phyloP scores from a whole-genome alignment of 2,797 vertebrate species.

The Phyllotis vaccarum region DNA sequence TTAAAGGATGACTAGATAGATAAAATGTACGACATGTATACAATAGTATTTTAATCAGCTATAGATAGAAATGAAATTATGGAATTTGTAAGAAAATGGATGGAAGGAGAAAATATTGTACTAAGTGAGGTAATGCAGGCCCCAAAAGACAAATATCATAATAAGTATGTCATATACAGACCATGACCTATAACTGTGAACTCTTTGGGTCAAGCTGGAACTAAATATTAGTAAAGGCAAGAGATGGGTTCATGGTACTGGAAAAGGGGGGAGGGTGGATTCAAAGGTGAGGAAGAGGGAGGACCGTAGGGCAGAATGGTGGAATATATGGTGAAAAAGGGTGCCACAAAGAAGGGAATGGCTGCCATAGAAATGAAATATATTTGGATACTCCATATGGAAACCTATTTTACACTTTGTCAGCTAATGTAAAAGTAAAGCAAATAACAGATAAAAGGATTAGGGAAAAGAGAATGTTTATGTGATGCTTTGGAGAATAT shows the following conservation, averaged over 20 bases:
- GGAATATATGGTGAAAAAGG: no score
- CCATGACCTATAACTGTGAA: background rate
- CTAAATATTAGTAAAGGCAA: background rate
- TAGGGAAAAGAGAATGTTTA: background rate
- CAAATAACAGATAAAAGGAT: background rate
- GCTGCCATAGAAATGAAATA: background rate
- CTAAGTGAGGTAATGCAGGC: no score
- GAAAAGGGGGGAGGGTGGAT: no score
- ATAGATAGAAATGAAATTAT: background rate
- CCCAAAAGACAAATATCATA: background rate
- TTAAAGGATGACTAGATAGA: background rate
- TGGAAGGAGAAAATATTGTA: no score
- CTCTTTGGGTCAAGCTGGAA: background rate
- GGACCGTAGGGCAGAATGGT: background rate
- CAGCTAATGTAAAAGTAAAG: background rate
- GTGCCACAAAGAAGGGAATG: background rate
- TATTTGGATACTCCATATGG: background rate
- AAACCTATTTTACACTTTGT: background rate
- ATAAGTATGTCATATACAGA: no score
- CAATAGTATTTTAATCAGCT: background rate
- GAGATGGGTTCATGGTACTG: background rate
- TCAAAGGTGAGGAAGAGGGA: background rate
- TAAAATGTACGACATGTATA: background rate
- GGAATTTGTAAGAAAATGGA: background rate
- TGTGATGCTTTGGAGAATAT: no score